Base-by-base conservation (phyloP, 2,888 invertebrate species). In the Melanargia galathea region DNA sequence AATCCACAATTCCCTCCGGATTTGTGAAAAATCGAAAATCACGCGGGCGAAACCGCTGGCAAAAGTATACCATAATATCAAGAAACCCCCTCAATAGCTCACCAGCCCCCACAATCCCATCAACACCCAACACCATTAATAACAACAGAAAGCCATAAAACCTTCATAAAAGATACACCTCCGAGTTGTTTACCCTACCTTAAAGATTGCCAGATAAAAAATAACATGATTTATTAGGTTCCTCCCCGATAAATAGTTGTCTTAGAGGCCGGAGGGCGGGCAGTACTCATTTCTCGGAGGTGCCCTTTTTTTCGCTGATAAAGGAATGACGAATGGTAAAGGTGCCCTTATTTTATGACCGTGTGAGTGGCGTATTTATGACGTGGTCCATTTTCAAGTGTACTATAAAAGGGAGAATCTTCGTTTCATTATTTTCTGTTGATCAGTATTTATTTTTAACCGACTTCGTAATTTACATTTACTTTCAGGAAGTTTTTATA, bases 181-280 rank as follows among this genome's bases (percentile, higher is more conserved):
- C 65, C 65, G 58, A 52, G 65, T 68, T 65, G 70, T 74, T 73
- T 71, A 74, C 70, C 71, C 71, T 75, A 81, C 83, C 84, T 85
- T 80, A 75, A 75, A 84, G 85, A 87, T 86, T 80, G 80, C 76
- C 79, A 83, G 86, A 87, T 86, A 86, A 84, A 83, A 86, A 84
- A 79, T 74, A 77, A 75, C 75, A 77, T 86, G 87, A 87, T 87
- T 87, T 87, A 87, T 86, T 78, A 76, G 71, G 71, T 73, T 73
- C 79, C 81, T 80, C 73, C 71, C 76, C 83, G 84, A 87, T 89
- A 89, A 90, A 87, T 89, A 89, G 89, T 88, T 87, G 87, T 87
- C 84, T 87, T 83, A 83, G 78, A 81, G 87, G 83, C 80, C 78
- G 71, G 68, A 81, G 86, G 87, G 84, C 81, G 80, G 75, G 76